Base-by-base conservation (phyloP, 2,888 invertebrate species). In the Hirudinaria manillensis region DNA sequence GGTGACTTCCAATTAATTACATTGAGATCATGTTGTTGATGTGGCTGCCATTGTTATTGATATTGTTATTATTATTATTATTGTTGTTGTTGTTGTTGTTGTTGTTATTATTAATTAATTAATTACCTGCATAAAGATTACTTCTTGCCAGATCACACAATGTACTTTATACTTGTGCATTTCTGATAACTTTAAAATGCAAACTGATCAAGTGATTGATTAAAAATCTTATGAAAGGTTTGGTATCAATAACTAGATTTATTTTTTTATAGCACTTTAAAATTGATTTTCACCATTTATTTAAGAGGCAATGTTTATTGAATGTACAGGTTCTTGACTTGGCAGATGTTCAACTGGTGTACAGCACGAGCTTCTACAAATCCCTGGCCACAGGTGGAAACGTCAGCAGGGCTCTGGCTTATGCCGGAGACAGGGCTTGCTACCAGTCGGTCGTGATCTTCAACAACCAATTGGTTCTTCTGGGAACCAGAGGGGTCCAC, bases 371-470 rank as follows among this genome's bases (percentile, higher is more conserved):
- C 73, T 85, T 85, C 79, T 87, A 86, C 80, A 87, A 87, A 80
- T 86, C 97, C 92, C 87, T 96, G 61, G 94, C 95, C 77, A 97
- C 97, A 0, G 98, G 98, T 7, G 96, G 97, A 0, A 94, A 94
- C 83, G 98, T 91, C 77, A 90, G 90, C 83, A 89, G 89, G 84
- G 92, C 92, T 19, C 88, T 93, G 89, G 91, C 91, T 0, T 85
- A 89, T 77, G 91, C 91, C 74, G 92, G 90, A 13, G 91, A 91
- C 84, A 87, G 89, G 78, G 91, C 91, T 0, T 91, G 91, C 82
- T 91, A 91, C 82, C 90, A 91, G 83, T 90, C 91, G 76, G 87
- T 91, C 71, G 87, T 89, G 55, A 89, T 89, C 80, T 89, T 89
- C 81, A 89, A 89, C 66, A 89, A 89, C 76, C 91, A 91, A 83